These are phyloP conservation scores for Nestor notabilis DNA, from an alignment of 2,113 vertebrate species.

Conservation along the genomic window DNA sequence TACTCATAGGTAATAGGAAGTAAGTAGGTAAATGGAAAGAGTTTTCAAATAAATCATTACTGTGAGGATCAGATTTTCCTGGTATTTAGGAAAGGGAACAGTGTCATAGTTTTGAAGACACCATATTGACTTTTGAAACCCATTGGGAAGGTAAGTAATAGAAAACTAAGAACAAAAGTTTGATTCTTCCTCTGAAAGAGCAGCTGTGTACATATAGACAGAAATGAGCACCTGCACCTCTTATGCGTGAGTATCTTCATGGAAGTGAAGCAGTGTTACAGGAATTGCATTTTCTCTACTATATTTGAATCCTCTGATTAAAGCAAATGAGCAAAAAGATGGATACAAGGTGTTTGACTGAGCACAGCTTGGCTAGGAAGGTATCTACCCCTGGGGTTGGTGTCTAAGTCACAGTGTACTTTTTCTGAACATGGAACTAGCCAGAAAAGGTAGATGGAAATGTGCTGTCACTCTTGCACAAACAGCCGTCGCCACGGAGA, in stretches of 20 bases:
- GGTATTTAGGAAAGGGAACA: slow-evolving; percentile 5
- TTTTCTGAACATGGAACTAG: not conserved
- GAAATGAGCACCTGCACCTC: not conserved
- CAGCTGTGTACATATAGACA: not conserved
- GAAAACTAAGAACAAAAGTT: not conserved
- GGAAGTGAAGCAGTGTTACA: not conserved
- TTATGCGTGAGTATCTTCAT: not conserved
- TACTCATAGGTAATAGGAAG: not conserved
- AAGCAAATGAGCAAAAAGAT: not conserved
- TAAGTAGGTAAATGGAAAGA: slow-evolving; percentile 43
- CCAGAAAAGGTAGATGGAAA: not conserved
- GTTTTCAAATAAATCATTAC: slow-evolving; percentile 23
- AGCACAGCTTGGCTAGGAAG: not conserved
- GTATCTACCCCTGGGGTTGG: not conserved
- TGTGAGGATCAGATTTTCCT: slow-evolving; percentile 25
- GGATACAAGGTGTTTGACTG: not conserved
- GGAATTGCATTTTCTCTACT: not conserved
- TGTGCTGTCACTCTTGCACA: not conserved
- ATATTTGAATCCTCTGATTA: not conserved
- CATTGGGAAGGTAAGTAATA: not conserved
- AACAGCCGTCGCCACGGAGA: not conserved
- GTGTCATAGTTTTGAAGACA: not conserved
- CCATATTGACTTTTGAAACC: not conserved
- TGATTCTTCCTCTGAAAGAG: not conserved
- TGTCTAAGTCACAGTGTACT: not conserved